A percentile compares a stretch with the other conserved stretches of the same genome.
Evolutionary conservation across 2,113 vertebrate species (phyloP).

Genomic region (Nematolebias whitei): DNA sequence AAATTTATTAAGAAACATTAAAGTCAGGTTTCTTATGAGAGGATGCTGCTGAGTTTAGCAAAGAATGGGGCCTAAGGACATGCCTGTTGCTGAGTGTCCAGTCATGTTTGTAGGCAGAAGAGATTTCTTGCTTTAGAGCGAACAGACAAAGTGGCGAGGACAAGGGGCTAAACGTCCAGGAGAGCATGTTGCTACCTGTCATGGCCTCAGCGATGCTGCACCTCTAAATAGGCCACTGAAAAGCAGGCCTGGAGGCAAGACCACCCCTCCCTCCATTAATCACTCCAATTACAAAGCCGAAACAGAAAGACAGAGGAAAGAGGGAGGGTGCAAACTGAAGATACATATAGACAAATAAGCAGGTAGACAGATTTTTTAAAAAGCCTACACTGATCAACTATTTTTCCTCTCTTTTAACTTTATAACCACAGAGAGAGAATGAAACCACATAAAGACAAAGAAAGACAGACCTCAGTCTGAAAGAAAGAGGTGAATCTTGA

Average conservation of each 20-base stretch:
- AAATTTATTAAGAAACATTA: conserved; percentile 44
- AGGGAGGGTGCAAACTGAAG: conserved; percentile 13
- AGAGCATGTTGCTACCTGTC: conserved; percentile 71
- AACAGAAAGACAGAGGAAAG: conserved; percentile 49
- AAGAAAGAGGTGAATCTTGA: conserved; percentile 48
- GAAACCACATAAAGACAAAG: background rate
- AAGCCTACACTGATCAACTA: conserved; percentile 3
- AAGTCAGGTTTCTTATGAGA: conserved; percentile 37
- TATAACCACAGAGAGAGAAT: background rate
- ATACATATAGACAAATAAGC: conserved; percentile 33
- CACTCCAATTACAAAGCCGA: conserved; percentile 78
- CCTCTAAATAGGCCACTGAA: conserved; percentile 65
- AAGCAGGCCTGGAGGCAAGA: conserved; percentile 72
- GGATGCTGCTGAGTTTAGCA: background rate
- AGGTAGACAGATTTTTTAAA: background rate
- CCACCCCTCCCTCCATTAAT: conserved; percentile 78
- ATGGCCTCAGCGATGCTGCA: conserved; percentile 39
- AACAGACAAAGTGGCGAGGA: conserved; percentile 63
- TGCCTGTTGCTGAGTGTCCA: conserved; percentile 34
- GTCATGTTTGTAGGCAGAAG: conserved; percentile 45
- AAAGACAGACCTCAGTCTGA: conserved; percentile 6
- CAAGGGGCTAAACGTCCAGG: conserved; percentile 65
- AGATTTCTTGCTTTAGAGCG: conserved; percentile 54
- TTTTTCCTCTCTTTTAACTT: conserved; percentile 1
- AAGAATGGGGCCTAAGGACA: conserved; percentile 27